Evolutionary conservation across 1,140 invertebrate species (phyloP).

Genomic region (Papilio machaon): DNA sequence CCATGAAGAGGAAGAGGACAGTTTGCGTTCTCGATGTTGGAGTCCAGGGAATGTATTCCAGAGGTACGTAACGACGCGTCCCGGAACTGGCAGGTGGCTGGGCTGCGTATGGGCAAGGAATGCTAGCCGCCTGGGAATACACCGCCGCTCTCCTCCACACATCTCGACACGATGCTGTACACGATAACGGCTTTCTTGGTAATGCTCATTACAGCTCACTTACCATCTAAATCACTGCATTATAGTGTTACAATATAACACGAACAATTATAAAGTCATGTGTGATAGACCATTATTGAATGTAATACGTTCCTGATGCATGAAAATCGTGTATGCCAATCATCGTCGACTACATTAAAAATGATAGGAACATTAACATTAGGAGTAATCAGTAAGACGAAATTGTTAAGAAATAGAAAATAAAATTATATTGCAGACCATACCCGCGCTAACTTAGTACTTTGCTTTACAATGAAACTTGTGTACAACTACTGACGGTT

Average conservation of each 20-base stretch:
- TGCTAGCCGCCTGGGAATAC: slow-evolving; percentile 71
- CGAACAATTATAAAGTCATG: background rate
- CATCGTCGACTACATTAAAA: no score
- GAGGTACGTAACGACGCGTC: slow-evolving; percentile 61
- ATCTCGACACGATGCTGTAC: slow-evolving; percentile 60
- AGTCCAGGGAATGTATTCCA: slow-evolving; percentile 67
- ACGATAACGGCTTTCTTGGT: slow-evolving; percentile 61
- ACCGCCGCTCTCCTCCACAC: slow-evolving; percentile 52
- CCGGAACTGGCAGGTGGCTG: slow-evolving; percentile 70
- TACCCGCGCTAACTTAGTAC: no score
- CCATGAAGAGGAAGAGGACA: slow-evolving; percentile 59
- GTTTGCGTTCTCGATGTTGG: slow-evolving; percentile 62
- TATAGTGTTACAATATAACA: slow-evolving; percentile 12
- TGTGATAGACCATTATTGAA: background rate
- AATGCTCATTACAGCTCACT: slow-evolving; percentile 35
- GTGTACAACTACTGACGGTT: background rate
- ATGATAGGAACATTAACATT: no score
- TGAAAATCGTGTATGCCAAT: no score
- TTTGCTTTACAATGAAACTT: background rate
- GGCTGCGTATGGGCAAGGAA: slow-evolving; percentile 75
- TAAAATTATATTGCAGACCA: no score
- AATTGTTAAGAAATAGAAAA: no score
- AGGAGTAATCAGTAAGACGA: no score
- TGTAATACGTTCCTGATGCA: background rate
- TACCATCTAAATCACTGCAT: slow-evolving; percentile 25